phyloP scores from a whole-genome alignment of 2,797 vertebrate species.

The Aphelocoma californica region DNA sequence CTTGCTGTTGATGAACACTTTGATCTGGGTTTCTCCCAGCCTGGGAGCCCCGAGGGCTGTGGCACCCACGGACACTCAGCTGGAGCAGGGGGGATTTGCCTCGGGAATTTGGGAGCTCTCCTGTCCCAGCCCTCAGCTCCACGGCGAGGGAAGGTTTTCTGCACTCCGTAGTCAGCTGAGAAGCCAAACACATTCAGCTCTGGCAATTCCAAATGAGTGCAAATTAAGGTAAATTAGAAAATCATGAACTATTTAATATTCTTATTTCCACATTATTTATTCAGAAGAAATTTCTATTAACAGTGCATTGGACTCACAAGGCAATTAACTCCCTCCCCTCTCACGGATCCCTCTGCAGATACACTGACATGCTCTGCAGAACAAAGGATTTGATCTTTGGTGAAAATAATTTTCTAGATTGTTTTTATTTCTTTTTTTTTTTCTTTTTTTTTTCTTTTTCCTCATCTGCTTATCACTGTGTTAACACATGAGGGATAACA shows the following conservation, averaged over 20 bases:
- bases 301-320: not conserved
- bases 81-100: rapidly evolving
- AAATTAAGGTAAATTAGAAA: constrained; percentile 43
- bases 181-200: not conserved
- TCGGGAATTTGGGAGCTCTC: rapidly evolving
- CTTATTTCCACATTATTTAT: constrained; percentile 49
- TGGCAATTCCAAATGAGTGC: not conserved
- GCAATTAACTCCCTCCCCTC: constrained; percentile 19
- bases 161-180: not conserved
- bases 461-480: not conserved
- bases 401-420: not conserved
- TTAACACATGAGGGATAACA: not conserved
- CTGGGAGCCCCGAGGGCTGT: rapidly evolving
- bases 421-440: not conserved
- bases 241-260: constrained; percentile 9
- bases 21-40: too few relatives aligned
- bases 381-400: not conserved
- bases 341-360: not conserved
- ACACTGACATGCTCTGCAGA: not conserved
- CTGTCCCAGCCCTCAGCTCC: not conserved
- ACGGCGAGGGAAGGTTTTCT: not conserved
- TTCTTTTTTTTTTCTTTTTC: too few relatives aligned
- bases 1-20: too few relatives aligned
- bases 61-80: rapidly evolving
- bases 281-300: constrained; percentile 42